Evolutionary conservation across 2,113 vertebrate species (phyloP).

Genomic region (Miniopterus natalensis): DNA sequence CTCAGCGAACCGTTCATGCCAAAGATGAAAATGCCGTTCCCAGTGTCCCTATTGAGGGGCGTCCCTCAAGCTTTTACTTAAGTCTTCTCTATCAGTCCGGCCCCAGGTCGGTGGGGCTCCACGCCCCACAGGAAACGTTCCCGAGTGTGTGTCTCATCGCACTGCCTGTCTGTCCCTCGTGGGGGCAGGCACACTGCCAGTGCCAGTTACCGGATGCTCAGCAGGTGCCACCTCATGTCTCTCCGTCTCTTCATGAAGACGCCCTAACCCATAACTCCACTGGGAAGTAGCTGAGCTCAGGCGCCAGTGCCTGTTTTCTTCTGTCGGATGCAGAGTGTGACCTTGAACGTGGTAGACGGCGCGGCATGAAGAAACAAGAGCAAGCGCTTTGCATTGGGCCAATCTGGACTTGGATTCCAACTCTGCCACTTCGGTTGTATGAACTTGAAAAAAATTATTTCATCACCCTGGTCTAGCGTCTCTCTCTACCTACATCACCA

Average conservation of each 20-base stretch:
- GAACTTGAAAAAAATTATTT: background rate
- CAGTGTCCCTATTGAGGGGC: background rate
- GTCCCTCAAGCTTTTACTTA: background rate
- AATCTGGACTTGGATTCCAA: background rate
- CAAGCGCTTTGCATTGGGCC: background rate
- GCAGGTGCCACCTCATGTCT: accelerated
- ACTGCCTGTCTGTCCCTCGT: accelerated
- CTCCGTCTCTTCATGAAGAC: background rate
- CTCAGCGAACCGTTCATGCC: background rate
- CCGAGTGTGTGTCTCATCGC: accelerated
- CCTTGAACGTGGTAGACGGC: background rate
- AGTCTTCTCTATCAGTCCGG: background rate
- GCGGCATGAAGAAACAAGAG: background rate
- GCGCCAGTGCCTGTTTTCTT: background rate
- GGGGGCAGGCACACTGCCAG: accelerated
- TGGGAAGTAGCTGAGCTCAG: background rate
- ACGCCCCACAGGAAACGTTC: accelerated
- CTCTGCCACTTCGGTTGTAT: background rate
- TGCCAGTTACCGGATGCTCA: no score
- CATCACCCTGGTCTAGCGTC: background rate
- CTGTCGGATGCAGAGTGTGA: background rate
- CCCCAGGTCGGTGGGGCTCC: background rate
- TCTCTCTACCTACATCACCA: background rate
- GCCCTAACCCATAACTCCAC: background rate
- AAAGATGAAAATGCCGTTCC: background rate